These are phyloP conservation scores for Octopus sinensis DNA, from an alignment of 1,140 invertebrate genomes.

Conservation along the genomic window DNA sequence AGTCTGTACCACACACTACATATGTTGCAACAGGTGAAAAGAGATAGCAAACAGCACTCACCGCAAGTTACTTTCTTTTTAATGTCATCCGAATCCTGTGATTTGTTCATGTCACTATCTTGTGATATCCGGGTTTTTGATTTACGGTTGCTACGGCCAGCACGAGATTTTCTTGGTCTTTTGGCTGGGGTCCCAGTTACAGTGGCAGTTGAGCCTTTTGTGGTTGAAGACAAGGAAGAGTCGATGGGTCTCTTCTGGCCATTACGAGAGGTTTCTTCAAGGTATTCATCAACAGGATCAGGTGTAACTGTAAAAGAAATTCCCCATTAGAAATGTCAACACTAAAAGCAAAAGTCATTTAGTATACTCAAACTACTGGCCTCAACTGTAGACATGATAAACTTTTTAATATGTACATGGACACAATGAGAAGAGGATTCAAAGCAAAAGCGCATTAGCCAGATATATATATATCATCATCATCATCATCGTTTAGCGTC, in stretches of 20 bases:
- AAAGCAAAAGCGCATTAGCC: no score
- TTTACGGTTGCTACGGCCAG: background rate
- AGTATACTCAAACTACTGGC: no score
- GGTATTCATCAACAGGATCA: conserved; percentile 36
- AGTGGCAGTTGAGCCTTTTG: background rate
- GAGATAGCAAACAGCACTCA: conserved; percentile 16
- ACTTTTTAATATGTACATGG: no score
- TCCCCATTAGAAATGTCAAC: no score
- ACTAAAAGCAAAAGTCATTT: no score
- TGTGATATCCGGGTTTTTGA: conserved; percentile 15
- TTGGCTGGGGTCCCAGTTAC: background rate
- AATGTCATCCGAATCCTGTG: conserved; percentile 22
- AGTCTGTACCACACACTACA: no score
- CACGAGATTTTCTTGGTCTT: conserved; percentile 6
- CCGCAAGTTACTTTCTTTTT: conserved; percentile 39
- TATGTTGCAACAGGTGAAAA: no score
- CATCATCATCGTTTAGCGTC: no score
- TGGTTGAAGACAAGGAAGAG: background rate
- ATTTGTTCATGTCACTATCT: conserved; percentile 7
- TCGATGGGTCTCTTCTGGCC: background rate
- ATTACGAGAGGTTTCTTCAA: conserved; percentile 18
- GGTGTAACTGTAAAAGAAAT: conserved; percentile 22
- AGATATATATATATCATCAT: no score
- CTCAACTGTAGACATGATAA: no score
- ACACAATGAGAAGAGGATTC: no score